These are phyloP conservation scores for Macropus fuliginosus DNA, from an alignment of 2,797 vertebrate species.

Conservation along the genomic window DNA sequence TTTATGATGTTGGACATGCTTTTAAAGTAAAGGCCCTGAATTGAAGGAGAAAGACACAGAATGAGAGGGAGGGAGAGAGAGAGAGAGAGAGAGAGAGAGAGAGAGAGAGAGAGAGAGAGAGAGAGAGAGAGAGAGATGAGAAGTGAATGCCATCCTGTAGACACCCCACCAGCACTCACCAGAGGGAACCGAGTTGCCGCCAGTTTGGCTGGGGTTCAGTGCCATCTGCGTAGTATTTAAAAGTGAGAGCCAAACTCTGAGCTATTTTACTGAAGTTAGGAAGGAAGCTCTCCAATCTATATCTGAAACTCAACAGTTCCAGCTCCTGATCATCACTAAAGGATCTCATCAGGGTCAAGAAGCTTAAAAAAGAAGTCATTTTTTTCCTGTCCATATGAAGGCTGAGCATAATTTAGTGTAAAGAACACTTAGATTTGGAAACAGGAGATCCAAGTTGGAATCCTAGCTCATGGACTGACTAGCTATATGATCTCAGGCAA, in stretches of 20 bases:
- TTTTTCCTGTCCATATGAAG: constrained; percentile 56
- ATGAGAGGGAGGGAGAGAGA: constrained; percentile 41
- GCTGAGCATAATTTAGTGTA: constrained; percentile 12
- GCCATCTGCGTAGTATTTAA: constrained; percentile 83
- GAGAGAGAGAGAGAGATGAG: constrained; percentile 1
- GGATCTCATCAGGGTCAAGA: constrained; percentile 66
- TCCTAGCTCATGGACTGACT: background rate
- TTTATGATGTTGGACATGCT: constrained; percentile 70
- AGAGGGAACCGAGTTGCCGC: constrained; percentile 78
- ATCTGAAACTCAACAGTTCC: constrained; percentile 70
- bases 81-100: constrained; percentile 34
- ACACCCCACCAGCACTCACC: constrained; percentile 79
- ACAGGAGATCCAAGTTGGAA: background rate
- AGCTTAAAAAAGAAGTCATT: constrained; percentile 61
- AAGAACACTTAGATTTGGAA: background rate
- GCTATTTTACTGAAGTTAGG: constrained; percentile 74
- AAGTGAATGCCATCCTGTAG: constrained; percentile 77
- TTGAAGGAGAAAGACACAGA: constrained; percentile 48
- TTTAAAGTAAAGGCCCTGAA: constrained; percentile 68
- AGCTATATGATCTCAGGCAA: background rate
- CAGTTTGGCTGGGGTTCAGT: constrained; percentile 81
- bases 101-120: constrained; percentile 46
- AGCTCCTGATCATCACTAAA: constrained; percentile 67
- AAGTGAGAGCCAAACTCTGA: constrained; percentile 80
- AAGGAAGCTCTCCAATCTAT: constrained; percentile 73